Base-by-base conservation (phyloP, 53 echinoderm and acorn worm species). In the Holothuria leucospilota region DNA sequence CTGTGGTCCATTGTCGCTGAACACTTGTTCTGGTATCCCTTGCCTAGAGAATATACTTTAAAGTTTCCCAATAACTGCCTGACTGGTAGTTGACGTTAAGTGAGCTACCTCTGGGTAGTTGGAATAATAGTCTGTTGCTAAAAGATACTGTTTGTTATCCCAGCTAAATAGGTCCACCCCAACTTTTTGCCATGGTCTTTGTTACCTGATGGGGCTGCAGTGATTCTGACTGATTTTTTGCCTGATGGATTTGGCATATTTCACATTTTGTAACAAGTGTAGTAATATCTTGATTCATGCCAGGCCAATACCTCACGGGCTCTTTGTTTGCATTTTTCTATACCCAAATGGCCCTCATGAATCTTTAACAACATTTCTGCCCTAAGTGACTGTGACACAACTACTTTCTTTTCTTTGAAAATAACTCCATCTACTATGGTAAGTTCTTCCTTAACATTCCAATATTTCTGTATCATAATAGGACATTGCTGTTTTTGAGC, bases 141-240 rank as follows among this genome's bases (percentile, higher is more conserved):
- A 59, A 25, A 81, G 20, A 81, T 81, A 81, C 9, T 81, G 59
- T 28, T 62, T 81, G 16, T 39, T 20, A 8, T 81, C 56, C 59
- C 69, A 51, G 58, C 29, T 77, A 30, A 85, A 89, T 77, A 85
- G 59, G 66, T 89, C 89, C 23, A 16, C 82, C 27, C n/a, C 89
- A 68, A 7, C 84, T 85, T 85, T 89, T 77, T 84, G 64, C 89
- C 89, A 89, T 29, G 85, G 85, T 65, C 85, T 89, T 51, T 29
- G 89, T 74, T 20, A 89, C 18, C 24, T 85, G 75, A 77, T 89
- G 85, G 29, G 84, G 46, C 39, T 62, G 18, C n/a, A 89, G 63
- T 9, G 78, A 68, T 16, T 89, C 85, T 78, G 46, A 77, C 18
- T 63, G 75, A 52, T 85, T 74, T 13, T 65, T 28, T 21, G 29